Base-by-base conservation (phyloP, 2,888 invertebrate genomes). In the Andrena chrysosceles region DNA sequence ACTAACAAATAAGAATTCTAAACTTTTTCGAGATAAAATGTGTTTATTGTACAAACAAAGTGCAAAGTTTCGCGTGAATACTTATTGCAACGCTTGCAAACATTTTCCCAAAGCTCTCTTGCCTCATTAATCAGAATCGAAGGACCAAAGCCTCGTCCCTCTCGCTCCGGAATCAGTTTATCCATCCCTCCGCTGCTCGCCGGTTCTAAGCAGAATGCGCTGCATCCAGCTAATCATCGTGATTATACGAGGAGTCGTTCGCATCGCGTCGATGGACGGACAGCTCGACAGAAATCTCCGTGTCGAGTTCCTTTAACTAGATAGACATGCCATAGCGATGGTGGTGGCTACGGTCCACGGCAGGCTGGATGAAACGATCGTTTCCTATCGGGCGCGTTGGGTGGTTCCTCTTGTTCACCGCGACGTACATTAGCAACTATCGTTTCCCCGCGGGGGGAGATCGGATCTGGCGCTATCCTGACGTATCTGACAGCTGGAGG, bases 401-500 rank as follows among this genome's bases (percentile, higher is more conserved):
- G 89, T 89, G 89, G 88, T 79, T 72, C 72, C 87, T 80, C 85
- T 87, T 85, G 88, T 87, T 88, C 88, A 81, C 83, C 81, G 77
- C 63, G 79, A 81, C 85, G 88, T 89, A 89, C 89, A 89, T 89
- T 89, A 89, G 89, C 84, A 75, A 79, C 88, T 89, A 89, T 89
- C 89, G 83, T 86, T 89, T 83, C 80, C 77, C 83, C 66, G 74
- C 80, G 49, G 59, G 31, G 10, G 20, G 73, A 85, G 87, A 88
- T 88, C 83, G 81, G 85, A 89, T 89, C 89, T 84, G 84, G 64
- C 84, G 75, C 83, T 90, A 90, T 90, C 90, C 82, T 78, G 90
- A 89, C 90, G 83, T 84, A 91, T 90, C 90, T 90, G 91, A 90
- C 90, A 89, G 84, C 75, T 77, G 78, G 88, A 85, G 85, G 71